Conservation (phyloP, 2,113 vertebrate species). For the Heterotis niloticus region DNA sequence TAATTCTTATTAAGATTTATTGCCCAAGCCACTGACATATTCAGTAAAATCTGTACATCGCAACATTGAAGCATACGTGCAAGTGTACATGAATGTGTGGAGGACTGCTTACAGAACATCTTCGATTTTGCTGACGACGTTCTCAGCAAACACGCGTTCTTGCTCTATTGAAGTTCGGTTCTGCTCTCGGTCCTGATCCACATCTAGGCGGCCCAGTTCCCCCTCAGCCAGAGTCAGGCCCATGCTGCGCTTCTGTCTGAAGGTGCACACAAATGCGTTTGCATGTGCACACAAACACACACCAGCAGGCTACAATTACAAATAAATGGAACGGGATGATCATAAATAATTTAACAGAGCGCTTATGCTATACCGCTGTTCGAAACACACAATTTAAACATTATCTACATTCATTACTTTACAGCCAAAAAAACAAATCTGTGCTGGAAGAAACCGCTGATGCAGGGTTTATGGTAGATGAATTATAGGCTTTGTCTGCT, state of each 20-base stretch:
- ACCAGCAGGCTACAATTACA: not conserved
- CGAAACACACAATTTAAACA: too few relatives aligned
- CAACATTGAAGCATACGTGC: not conserved
- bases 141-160: constrained; percentile 75
- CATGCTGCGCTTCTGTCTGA: constrained; percentile 90
- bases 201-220: constrained; percentile 66
- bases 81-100: too few relatives aligned
- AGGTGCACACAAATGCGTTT: not conserved
- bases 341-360: too few relatives aligned
- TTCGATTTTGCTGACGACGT: constrained; percentile 85
- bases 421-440: too few relatives aligned
- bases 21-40: not conserved
- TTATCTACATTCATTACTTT: too few relatives aligned
- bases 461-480: not conserved
- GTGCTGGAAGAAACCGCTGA: not conserved
- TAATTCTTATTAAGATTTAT: not conserved
- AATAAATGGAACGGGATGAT: too few relatives aligned
- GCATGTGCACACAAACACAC: not conserved
- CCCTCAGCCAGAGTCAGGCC: constrained; percentile 73
- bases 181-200: constrained; percentile 61
- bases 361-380: too few relatives aligned
- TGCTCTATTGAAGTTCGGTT: constrained; percentile 57
- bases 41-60: not conserved
- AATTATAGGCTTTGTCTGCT: not conserved
- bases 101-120: constrained; percentile 57